Percentiles rank a stretch among this genome's conserved stretches.
These are phyloP conservation scores for Neopipo cinnamomea DNA, from an alignment of 2,113 vertebrate species.

Conservation along the genomic window DNA sequence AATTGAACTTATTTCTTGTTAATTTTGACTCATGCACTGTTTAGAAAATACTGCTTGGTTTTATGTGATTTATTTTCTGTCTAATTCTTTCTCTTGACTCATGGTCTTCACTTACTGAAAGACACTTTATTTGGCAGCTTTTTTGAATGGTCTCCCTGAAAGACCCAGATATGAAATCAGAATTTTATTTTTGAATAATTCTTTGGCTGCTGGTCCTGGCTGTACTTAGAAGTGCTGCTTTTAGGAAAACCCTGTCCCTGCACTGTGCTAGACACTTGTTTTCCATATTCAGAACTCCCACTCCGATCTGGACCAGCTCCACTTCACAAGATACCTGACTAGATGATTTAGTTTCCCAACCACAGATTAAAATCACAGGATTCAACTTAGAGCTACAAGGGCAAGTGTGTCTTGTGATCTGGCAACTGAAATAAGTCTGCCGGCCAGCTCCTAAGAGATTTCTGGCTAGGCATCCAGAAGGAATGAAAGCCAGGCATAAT, in stretches of 20 bases:
- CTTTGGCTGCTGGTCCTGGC: not conserved
- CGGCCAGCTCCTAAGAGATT: not conserved
- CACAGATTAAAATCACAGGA: not conserved
- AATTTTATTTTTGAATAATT: conserved; percentile 1
- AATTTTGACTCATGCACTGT: not conserved
- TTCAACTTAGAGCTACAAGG: not conserved
- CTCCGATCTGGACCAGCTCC: not conserved
- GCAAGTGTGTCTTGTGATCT: not conserved
- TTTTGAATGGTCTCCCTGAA: not conserved
- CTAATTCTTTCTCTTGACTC: not conserved
- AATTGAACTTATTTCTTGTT: not conserved
- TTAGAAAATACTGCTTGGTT: not conserved
- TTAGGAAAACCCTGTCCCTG: not conserved
- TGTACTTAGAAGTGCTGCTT: not conserved
- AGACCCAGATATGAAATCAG: conserved; percentile 1
- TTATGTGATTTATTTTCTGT: not conserved
- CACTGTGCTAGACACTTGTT: not conserved
- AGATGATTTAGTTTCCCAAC: not conserved
- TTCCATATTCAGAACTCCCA: not conserved
- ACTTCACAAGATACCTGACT: not conserved
- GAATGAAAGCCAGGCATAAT: not conserved
- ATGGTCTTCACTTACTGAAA: not conserved
- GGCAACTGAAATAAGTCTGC: not conserved
- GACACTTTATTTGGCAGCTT: not conserved
- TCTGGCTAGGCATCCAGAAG: not conserved